These are phyloP conservation scores for Nemotelus nigrinus DNA, from an alignment of 2,888 invertebrate species.

Conservation along the genomic window DNA sequence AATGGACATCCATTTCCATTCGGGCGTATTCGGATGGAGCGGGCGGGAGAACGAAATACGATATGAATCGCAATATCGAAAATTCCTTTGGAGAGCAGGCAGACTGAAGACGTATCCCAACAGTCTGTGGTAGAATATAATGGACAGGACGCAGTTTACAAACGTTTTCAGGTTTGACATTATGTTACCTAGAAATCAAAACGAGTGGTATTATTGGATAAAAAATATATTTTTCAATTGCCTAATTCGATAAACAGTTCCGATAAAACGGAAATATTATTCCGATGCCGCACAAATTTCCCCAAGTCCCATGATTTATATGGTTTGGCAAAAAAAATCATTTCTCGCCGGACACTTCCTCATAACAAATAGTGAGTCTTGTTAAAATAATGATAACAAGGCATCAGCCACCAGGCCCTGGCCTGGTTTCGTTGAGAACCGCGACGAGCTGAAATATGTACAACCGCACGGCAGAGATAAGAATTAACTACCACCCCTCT, in stretches of 20 bases:
- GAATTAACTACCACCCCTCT: conserved; percentile 12
- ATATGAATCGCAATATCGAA: conserved; percentile 13
- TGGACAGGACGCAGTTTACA: too few relatives aligned
- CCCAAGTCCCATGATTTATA: neutral
- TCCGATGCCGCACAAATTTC: neutral
- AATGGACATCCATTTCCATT: conserved; percentile 1
- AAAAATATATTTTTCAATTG: too few relatives aligned
- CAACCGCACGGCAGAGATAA: conserved; percentile 31
- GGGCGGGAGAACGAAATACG: neutral
- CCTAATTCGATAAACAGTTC: too few relatives aligned
- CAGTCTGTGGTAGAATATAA: neutral
- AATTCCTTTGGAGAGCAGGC: conserved; percentile 28
- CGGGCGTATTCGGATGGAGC: neutral
- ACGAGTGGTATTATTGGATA: too few relatives aligned
- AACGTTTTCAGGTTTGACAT: too few relatives aligned
- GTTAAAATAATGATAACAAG: conserved; percentile 8
- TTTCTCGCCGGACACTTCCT: neutral
- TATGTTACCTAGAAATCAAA: too few relatives aligned
- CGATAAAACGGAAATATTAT: neutral
- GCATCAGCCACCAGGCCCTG: conserved; percentile 33
- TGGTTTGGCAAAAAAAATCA: neutral
- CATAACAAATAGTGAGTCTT: conserved; percentile 11
- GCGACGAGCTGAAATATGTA: neutral
- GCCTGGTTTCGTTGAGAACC: neutral
- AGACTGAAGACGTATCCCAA: neutral